Base-by-base conservation (phyloP, 1,140 invertebrate genomes). In the Leptinotarsa undecemlineata region DNA sequence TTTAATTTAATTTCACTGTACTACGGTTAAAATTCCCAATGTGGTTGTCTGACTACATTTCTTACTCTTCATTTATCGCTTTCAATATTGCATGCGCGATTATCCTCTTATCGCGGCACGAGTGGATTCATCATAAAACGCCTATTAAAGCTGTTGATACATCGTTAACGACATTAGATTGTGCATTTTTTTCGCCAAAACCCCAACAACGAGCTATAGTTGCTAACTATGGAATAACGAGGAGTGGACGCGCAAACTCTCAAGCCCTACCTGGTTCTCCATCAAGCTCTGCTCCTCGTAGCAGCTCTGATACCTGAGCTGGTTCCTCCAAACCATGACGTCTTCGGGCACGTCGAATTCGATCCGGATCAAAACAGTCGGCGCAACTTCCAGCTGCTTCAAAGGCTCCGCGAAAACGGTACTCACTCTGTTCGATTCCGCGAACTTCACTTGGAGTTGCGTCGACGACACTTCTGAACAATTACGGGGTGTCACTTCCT, bases 261-360 rank as follows among this genome's bases (percentile, higher is more conserved):
- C 1, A 57, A 57, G 4, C 15, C 15, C 20, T 51, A 73, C 61
- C 64, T 64, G 60, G 17, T 60, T 73, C 48, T 75, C 64, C 48
- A 68, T 14, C 11, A 70, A 73, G 33, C 60, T 61, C 48, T 71
- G 69, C 21, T 23, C 51, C 33, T 76, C 74, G 15, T 66, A 74
- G 70, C 62, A 63, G 21, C 23, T 74, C 15, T 68, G 68, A 15
- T 67, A 48, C 63, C 70, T 68, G 21, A 76, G 23, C 17, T 47
- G 51, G n/a, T 69, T 48, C 72, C 74, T 75, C 77, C 77, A 78
- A n/a, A 64, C 48, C 20, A 78, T 47, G 8, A 73, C 69, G 63
- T 76, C 71, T 1, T 70, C 67, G 4, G 71, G 17, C 20, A 69
- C 21, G 14, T 51, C 57, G 17, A 26, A 73, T n/a, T 51, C 17